Evolutionary conservation across 2,888 invertebrate species (phyloP).

Genomic region (Diadegma fenestrale): DNA sequence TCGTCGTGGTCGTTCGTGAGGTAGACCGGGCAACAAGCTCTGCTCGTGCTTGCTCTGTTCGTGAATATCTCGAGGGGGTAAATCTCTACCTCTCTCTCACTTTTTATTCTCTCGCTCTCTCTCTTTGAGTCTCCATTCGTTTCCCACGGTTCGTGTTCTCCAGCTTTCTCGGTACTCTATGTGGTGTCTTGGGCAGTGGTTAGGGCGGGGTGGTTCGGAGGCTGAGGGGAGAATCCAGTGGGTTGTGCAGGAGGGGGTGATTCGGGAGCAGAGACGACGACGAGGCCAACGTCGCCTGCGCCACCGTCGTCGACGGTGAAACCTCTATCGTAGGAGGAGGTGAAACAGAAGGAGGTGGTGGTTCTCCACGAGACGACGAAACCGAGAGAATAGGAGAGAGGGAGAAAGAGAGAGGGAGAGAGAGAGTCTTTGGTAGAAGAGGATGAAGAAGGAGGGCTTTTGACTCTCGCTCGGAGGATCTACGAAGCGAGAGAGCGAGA

Average conservation of each 20-base stretch:
- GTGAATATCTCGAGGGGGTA: slow-evolving; percentile 82
- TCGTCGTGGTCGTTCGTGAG: slow-evolving; percentile 76
- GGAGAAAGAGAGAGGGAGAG: slow-evolving; percentile 63
- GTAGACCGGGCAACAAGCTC: slow-evolving; percentile 81
- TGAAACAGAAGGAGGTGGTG: slow-evolving; percentile 64
- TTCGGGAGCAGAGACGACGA: slow-evolving; percentile 71
- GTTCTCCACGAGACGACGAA: slow-evolving; percentile 66
- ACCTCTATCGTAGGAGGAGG: slow-evolving; percentile 71
- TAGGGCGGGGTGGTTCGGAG: slow-evolving; percentile 78
- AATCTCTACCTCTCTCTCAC: slow-evolving; percentile 55
- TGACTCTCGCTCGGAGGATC: slow-evolving; percentile 64
- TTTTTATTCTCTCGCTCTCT: slow-evolving; percentile 74
- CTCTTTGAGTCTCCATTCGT: slow-evolving; percentile 60
- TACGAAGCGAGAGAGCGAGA: slow-evolving; percentile 66
- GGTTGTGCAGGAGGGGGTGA: slow-evolving; percentile 77
- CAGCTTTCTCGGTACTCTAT: slow-evolving; percentile 71
- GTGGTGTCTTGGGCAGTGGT: slow-evolving; percentile 82
- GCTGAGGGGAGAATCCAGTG: slow-evolving; percentile 73
- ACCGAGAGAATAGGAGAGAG: slow-evolving; percentile 57
- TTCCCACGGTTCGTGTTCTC: slow-evolving; percentile 52
- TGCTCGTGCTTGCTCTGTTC: slow-evolving; percentile 78
- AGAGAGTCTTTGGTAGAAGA: slow-evolving; percentile 73
- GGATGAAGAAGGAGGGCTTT: slow-evolving; percentile 73
- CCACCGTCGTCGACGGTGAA: slow-evolving; percentile 74
- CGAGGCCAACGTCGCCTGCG: slow-evolving; percentile 58